A percentile compares a stretch with the other conserved stretches of the same genome.
phyloP scores from a whole-genome alignment of 2,113 vertebrate genomes.

The Nerophis ophidion region DNA sequence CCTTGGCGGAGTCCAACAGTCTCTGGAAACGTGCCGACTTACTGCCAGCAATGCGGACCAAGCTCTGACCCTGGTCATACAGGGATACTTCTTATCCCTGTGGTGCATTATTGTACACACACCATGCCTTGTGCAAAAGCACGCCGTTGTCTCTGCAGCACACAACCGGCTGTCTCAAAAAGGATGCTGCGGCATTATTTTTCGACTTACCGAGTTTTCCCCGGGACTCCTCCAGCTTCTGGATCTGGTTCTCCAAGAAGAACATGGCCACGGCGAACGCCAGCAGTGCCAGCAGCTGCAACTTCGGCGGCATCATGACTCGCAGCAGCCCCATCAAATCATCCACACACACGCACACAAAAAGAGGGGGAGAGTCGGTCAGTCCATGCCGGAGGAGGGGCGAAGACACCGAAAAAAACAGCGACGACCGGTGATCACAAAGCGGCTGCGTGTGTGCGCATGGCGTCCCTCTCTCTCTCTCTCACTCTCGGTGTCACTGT shows the following conservation, averaged over 20 bases:
- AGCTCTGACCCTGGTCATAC: too few relatives aligned
- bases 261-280: conserved; percentile 88
- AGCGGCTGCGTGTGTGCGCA: conserved; percentile 41
- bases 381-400: conserved; percentile 57
- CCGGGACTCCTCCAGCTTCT: conserved; percentile 95
- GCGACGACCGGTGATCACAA: conserved; percentile 41
- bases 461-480: conserved; percentile 39
- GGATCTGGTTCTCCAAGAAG: conserved; percentile 94
- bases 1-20: too few relatives aligned
- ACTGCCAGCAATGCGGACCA: too few relatives aligned
- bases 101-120: too few relatives aligned
- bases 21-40: too few relatives aligned
- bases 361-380: conserved; percentile 30
- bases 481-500: conserved; percentile 7
- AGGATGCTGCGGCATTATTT: neutral
- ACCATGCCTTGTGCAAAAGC: too few relatives aligned
- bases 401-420: conserved; percentile 27
- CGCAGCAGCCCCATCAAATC: conserved; percentile 92
- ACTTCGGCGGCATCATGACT: conserved; percentile 97
- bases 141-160: neutral
- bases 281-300: conserved; percentile 93
- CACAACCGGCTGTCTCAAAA: neutral
- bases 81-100: too few relatives aligned
- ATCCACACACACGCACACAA: conserved; percentile 61
- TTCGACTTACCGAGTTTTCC: conserved; percentile 87